A percentile compares a stretch with the other conserved stretches of the same genome.
Evolutionary conservation across 2,888 invertebrate species (phyloP).

Genomic region (Arctia plantaginis): DNA sequence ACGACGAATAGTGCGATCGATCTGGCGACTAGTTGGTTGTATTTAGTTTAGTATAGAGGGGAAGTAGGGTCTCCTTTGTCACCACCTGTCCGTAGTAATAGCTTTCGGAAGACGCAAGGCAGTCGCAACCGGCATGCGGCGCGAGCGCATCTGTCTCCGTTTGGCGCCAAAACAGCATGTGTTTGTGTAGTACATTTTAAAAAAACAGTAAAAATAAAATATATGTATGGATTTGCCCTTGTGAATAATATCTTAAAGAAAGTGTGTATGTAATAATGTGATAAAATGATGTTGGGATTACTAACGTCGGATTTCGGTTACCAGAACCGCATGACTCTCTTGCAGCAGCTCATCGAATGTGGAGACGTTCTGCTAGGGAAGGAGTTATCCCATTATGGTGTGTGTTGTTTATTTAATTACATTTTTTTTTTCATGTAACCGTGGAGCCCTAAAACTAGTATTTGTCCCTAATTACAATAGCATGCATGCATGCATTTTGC

Average conservation of each 20-base stretch:
- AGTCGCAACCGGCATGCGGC: slow-evolving; percentile 67
- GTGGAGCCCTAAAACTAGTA: neutral
- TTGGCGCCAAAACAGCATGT: slow-evolving; percentile 77
- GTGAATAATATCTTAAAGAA: neutral
- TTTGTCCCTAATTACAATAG: neutral
- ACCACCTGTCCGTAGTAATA: slow-evolving; percentile 83
- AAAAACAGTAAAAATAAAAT: slow-evolving; percentile 23
- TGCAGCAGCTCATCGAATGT: slow-evolving; percentile 81
- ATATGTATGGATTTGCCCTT: slow-evolving; percentile 24
- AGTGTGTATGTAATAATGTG: slow-evolving; percentile 32
- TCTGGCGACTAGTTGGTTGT: slow-evolving; percentile 59
- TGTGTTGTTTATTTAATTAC: slow-evolving; percentile 29
- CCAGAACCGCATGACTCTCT: slow-evolving; percentile 74
- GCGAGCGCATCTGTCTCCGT: slow-evolving; percentile 77
- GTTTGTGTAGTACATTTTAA: slow-evolving; percentile 45
- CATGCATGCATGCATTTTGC: no score
- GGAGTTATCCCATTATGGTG: slow-evolving; percentile 71
- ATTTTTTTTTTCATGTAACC: neutral
- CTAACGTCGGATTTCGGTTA: slow-evolving; percentile 78
- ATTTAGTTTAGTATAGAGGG: slow-evolving; percentile 63
- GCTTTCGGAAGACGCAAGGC: slow-evolving; percentile 79
- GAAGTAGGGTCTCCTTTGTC: slow-evolving; percentile 80
- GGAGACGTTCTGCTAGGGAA: slow-evolving; percentile 75
- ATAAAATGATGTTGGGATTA: slow-evolving; percentile 77
- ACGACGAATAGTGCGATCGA: slow-evolving; percentile 48